These are phyloP conservation scores for Sander vitreus DNA, from an alignment of 2,113 vertebrate species.

Conservation along the genomic window DNA sequence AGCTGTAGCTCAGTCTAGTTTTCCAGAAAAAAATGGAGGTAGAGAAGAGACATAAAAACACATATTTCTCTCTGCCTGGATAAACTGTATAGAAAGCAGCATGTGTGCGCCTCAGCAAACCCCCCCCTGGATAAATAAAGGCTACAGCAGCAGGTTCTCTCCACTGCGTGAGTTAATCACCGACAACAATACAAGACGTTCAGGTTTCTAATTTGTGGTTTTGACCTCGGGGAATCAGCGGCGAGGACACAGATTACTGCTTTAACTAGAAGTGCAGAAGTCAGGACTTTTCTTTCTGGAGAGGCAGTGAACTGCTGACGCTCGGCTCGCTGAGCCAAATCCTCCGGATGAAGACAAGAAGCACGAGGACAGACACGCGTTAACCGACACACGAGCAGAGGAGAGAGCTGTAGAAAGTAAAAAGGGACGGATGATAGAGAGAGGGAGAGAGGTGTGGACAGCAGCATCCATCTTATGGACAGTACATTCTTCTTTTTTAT, in stretches of 20 bases:
- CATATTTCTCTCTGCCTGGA: background rate
- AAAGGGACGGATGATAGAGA: background rate
- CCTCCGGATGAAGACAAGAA: constrained; percentile 23
- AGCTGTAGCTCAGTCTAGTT: background rate
- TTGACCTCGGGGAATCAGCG: constrained; percentile 33
- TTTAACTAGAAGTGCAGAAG: constrained; percentile 46
- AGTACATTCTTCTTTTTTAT: background rate
- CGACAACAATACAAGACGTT: constrained; percentile 11
- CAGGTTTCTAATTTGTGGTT: constrained; percentile 31
- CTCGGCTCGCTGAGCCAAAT: background rate
- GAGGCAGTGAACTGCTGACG: constrained; percentile 50
- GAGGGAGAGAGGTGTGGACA: constrained; percentile 4
- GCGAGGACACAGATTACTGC: constrained; percentile 41
- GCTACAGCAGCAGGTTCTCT: background rate
- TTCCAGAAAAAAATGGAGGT: background rate
- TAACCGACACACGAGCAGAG: background rate
- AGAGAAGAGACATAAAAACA: too few relatives aligned
- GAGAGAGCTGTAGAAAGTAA: background rate
- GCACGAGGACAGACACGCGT: background rate
- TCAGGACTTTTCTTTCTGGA: constrained; percentile 54
- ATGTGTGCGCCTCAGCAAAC: constrained; percentile 22
- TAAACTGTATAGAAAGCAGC: constrained; percentile 8
- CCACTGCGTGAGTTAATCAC: constrained; percentile 18
- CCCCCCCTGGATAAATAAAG: constrained; percentile 3
- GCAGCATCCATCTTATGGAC: constrained; percentile 31